Percentiles rank a stretch among this genome's conserved stretches.
phyloP scores from a whole-genome alignment of 2,797 vertebrate genomes.

The Parauchenoglanis punctatus region DNA sequence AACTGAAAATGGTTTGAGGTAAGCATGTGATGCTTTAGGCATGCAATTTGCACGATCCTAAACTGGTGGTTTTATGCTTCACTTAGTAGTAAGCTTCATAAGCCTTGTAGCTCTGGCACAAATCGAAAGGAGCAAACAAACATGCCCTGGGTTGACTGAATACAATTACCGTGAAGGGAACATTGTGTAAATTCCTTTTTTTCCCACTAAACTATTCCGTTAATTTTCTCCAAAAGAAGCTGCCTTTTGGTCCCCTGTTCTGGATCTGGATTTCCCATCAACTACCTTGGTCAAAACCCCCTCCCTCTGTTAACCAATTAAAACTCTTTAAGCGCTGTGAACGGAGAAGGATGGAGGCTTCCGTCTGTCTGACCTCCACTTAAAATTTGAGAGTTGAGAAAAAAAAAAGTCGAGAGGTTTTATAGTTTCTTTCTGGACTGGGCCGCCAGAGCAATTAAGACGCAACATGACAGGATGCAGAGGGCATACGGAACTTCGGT shows the following conservation, averaged over 20 bases:
- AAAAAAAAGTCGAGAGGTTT: conserved; percentile 55
- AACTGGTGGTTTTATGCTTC: conserved; percentile 26
- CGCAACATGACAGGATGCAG: conserved; percentile 55
- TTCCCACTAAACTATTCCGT: not conserved
- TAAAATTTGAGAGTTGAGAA: conserved; percentile 41
- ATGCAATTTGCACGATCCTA: not conserved
- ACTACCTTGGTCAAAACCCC: conserved; percentile 71
- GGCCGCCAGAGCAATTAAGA: conserved; percentile 67
- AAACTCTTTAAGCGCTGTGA: conserved; percentile 67
- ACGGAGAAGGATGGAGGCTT: conserved; percentile 37
- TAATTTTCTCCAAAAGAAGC: conserved; percentile 18
- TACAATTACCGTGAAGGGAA: not conserved
- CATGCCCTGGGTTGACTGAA: not conserved
- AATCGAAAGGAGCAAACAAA: not conserved
- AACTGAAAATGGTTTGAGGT: not conserved
- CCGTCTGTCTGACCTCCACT: conserved; percentile 64
- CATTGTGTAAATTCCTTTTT: not conserved
- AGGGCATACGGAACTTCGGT: conserved; percentile 72
- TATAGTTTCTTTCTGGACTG: conserved; percentile 62
- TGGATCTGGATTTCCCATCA: conserved; percentile 80
- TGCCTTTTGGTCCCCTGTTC: conserved; percentile 71
- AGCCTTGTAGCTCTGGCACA: not conserved
- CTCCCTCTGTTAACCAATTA: conserved; percentile 71
- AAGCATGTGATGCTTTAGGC: not conserved
- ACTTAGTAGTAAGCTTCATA: conserved; percentile 2